A percentile compares a stretch with the other conserved stretches of the same genome.
Conservation (phyloP, 2,888 invertebrate species). For the Capitulum mitella region DNA sequence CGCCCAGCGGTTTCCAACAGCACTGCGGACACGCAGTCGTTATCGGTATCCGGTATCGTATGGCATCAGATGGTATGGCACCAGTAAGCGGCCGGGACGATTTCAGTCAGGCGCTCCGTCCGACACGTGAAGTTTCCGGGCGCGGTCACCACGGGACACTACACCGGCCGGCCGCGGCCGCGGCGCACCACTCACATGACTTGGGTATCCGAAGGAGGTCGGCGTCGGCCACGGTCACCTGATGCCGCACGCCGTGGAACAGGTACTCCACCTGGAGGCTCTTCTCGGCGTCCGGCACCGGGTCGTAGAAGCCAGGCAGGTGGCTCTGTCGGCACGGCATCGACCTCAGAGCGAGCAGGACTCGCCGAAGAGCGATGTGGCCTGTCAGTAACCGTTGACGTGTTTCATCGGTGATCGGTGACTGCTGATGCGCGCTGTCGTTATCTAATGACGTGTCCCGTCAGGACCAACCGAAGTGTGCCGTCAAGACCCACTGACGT, state of each 20-base stretch:
- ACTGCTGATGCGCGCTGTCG: too few relatives aligned
- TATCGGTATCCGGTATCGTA: too few relatives aligned
- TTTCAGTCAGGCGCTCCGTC: not conserved
- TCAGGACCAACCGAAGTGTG: too few relatives aligned
- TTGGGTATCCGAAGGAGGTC: slow-evolving; percentile 73
- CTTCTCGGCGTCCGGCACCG: slow-evolving; percentile 87
- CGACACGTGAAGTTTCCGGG: not conserved
- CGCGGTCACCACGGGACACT: not conserved
- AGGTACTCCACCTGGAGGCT: slow-evolving; percentile 75
- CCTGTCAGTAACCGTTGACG: too few relatives aligned
- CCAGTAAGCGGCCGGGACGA: not conserved
- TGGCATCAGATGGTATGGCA: not conserved
- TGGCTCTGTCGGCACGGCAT: slow-evolving; percentile 59
- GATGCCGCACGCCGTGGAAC: slow-evolving; percentile 70
- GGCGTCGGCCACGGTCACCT: slow-evolving; percentile 68
- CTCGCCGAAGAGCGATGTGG: too few relatives aligned
- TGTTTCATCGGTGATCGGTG: too few relatives aligned
- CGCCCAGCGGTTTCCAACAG: too few relatives aligned
- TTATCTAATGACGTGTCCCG: too few relatives aligned
- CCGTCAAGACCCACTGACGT: too few relatives aligned
- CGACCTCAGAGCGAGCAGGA: too few relatives aligned
- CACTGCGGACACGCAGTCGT: too few relatives aligned
- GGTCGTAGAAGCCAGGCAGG: slow-evolving; percentile 93
- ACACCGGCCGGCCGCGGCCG: not conserved
- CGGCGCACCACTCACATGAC: slow-evolving; percentile 50